Percentiles rank a stretch among this genome's conserved stretches.
These are phyloP conservation scores for Morone chrysops DNA, from an alignment of 2,113 vertebrate genomes.

Conservation along the genomic window DNA sequence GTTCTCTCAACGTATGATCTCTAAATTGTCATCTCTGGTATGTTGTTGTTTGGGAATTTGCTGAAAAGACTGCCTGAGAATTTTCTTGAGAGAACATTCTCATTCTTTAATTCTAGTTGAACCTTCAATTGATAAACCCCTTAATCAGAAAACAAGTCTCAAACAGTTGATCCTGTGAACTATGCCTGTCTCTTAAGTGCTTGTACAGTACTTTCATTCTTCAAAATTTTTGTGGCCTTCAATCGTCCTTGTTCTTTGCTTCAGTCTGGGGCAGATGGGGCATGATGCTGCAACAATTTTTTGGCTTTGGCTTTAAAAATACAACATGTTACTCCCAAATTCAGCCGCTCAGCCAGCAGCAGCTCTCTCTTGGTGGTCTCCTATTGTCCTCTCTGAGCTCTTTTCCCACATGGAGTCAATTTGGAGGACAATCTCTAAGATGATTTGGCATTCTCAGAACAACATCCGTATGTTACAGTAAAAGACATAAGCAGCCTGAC, in stretches of 20 bases:
- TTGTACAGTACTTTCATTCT: conserved; percentile 17
- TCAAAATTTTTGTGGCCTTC: conserved; percentile 18
- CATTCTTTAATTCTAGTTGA: not conserved
- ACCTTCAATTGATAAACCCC: not conserved
- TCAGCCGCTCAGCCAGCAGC: conserved; percentile 4
- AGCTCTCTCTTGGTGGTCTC: conserved; percentile 4
- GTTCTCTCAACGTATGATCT: not conserved
- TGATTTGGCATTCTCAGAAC: too few relatives aligned
- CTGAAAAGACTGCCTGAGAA: not conserved
- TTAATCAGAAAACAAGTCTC: conserved; percentile 13
- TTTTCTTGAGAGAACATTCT: not conserved
- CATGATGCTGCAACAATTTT: not conserved
- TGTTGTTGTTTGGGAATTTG: not conserved
- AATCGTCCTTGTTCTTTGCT: not conserved
- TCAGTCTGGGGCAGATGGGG: not conserved
- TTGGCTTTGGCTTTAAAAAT: conserved; percentile 1
- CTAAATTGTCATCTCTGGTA: not conserved
- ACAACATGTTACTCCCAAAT: not conserved
- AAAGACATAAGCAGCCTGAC: too few relatives aligned
- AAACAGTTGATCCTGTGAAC: conserved; percentile 12
- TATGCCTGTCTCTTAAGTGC: conserved; percentile 16
- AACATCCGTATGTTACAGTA: too few relatives aligned
- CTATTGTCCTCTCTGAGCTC: not conserved
- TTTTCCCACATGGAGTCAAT: too few relatives aligned
- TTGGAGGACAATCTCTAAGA: too few relatives aligned